Base-by-base conservation (phyloP, 2,888 invertebrate genomes). In the Phyllotreta cruciferae region DNA sequence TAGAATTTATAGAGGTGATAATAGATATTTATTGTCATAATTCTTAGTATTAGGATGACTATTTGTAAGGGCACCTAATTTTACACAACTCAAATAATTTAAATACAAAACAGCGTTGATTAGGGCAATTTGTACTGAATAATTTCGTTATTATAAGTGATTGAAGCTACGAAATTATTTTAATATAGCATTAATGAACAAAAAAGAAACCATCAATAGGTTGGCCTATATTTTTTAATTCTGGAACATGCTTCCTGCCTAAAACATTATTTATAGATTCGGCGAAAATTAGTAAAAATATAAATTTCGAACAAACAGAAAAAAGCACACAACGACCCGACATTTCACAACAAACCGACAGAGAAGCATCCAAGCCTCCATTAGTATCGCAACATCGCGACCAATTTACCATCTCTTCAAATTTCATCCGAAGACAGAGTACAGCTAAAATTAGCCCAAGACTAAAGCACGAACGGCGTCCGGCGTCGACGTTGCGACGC, bases 401-500 rank as follows among this genome's bases (percentile, higher is more conserved):
- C 57, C 45, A 62, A 53, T 62, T 24, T 60, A 49, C 47, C 35
- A 53, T 53, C 49, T 61, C 52, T 60, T 45, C 37, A 57, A 60
- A 50, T 60, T 55, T 60, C 60, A 35, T 60, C 52, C 38, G 64
- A 56, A 64, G 56, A 56, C 56, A 38, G 47, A 41, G 47, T 24
- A 52, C 11, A 7, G 45, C 60, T 49, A 55, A 60, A 64, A 60
- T 54, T 55, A 60, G 41, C n/a, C 39, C 24, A 24, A 24, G 42
- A 13, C 39, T 58, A 65, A 58, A 52, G 61, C 53, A 62, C 58
- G 62, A 62, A 49, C 54, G 45, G 60, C 61, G 56, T 54, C 47
- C 42, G 56, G 34, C 47, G 38, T 41, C 38, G 62, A 39, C 62
- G 62, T 56, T 52, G 62, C 62, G 8, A 41, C 56, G 62, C 52